Evolutionary conservation across 1,140 invertebrate genomes (phyloP).

Genomic region (Pantala flavescens): DNA sequence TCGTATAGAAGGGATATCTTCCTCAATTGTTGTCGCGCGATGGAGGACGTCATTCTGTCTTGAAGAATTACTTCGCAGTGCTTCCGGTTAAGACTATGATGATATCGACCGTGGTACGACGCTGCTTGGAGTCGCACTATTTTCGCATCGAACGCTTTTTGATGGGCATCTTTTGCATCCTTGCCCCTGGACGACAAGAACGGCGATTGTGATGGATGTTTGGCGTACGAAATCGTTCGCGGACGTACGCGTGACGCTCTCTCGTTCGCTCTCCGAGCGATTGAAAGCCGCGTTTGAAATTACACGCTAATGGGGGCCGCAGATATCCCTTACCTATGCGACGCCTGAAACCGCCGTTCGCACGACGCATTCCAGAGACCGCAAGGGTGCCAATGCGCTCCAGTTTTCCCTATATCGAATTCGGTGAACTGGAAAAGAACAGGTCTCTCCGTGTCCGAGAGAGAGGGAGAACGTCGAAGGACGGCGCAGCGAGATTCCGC

Average conservation of each 20-base stretch:
- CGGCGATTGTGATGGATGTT: too few relatives aligned
- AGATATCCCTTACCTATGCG: not conserved
- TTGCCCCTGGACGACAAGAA: too few relatives aligned
- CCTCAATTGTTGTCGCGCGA: not conserved
- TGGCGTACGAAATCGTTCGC: too few relatives aligned
- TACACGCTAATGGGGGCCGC: too few relatives aligned
- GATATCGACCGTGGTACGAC: not conserved
- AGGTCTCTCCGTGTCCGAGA: not conserved
- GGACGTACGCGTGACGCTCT: too few relatives aligned
- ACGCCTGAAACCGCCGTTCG: not conserved
- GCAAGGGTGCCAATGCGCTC: not conserved
- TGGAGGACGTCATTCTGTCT: not conserved
- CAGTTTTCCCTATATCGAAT: constrained; percentile 4
- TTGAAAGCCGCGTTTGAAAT: too few relatives aligned
- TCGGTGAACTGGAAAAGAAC: not conserved
- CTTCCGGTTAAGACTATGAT: not conserved
- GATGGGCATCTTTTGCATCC: too few relatives aligned
- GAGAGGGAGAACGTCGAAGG: not conserved
- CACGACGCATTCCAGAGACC: not conserved
- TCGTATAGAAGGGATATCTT: too few relatives aligned
- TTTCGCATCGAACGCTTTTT: not conserved
- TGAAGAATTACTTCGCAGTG: not conserved
- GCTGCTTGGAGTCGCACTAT: not conserved
- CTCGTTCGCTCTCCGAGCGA: too few relatives aligned
- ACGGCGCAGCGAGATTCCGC: not conserved